Evolutionary conservation across 2,797 vertebrate genomes (phyloP), one percentile per base, ranked within the genome.

Genomic region (Ciconia nigra): DNA sequence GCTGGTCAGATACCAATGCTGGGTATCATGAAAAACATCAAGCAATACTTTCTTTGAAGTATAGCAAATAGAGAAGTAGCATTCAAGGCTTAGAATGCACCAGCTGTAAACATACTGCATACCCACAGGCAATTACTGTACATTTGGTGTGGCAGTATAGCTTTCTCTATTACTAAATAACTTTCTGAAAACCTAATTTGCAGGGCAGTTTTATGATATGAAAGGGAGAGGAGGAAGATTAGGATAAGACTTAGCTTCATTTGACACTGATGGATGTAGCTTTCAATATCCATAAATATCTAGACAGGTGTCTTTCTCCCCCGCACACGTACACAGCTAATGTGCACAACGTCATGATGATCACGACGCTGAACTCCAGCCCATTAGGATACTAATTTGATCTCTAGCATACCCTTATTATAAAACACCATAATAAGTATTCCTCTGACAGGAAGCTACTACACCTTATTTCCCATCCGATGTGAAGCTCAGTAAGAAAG

Each of bases 101-200:
- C 58, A 94, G 39, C 59, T 94, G 87, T 77, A 97, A 96, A 91
- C 76, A 89, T 41, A 74, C 54, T 73, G 44, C 79, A 87, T 93
- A 82, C 82, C 89, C 80, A 89, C 80, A 87, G 91, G 92, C 91
- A 95, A 94, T 97, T 96, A 96, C 52, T 85, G 46, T 57, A 69
- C 81, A 67, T 78, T 94, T 9, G 15, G 77, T 87, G 57, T 81
- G 85, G 81, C 94, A 85, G 61, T 26, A 42, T 39, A 78, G 57
- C 55, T 94, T 87, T 97, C 85, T 91, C 47, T 94, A 89, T 90
- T 91, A 84, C 96, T 94, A 83, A 70, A 87, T 94, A 95, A 93
- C 89, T 92, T 96, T 71, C 92, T 95, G 70, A 95, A 96, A 97
- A 84, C 66, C 51, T 82, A 94, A 95, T 96, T 94, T 93, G 46